Conservation (phyloP, 2,113 vertebrate species). For the Noturus placidus region DNA sequence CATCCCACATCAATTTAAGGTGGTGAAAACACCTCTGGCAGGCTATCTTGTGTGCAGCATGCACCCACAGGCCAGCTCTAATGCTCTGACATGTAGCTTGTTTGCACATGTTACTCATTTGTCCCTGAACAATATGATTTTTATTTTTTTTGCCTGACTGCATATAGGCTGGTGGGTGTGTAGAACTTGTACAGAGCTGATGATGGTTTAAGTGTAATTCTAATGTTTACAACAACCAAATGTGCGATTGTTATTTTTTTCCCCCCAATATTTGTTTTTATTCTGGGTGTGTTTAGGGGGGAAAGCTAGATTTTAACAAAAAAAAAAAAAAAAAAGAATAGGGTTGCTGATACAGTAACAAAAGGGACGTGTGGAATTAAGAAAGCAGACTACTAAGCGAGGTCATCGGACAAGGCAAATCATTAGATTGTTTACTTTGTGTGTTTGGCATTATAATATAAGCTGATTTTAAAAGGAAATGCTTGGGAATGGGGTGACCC, state of each 20-base stretch:
- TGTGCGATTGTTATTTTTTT: background rate
- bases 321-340: background rate
- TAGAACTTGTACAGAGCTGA: background rate
- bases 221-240: too few relatives aligned
- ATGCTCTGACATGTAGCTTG: slow-evolving; percentile 14
- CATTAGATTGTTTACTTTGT: background rate
- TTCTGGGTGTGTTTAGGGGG: background rate
- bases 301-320: background rate
- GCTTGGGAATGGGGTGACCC: background rate
- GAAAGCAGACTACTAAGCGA: background rate
- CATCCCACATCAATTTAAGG: slow-evolving; percentile 41
- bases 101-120: slow-evolving; percentile 28
- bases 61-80: background rate
- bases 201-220: background rate
- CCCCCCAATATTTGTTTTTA: background rate
- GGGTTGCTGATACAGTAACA: background rate
- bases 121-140: background rate
- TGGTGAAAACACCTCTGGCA: slow-evolving; percentile 32
- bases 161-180: background rate
- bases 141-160: background rate
- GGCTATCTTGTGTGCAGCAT: slow-evolving; percentile 12
- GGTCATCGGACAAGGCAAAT: background rate
- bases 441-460: background rate
- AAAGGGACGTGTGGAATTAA: background rate
- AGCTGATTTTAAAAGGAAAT: background rate